Percentiles rank a stretch among this genome's conserved stretches.
Evolutionary conservation across 1,140 invertebrate genomes (phyloP).

Genomic region (Anastatus disparis): DNA sequence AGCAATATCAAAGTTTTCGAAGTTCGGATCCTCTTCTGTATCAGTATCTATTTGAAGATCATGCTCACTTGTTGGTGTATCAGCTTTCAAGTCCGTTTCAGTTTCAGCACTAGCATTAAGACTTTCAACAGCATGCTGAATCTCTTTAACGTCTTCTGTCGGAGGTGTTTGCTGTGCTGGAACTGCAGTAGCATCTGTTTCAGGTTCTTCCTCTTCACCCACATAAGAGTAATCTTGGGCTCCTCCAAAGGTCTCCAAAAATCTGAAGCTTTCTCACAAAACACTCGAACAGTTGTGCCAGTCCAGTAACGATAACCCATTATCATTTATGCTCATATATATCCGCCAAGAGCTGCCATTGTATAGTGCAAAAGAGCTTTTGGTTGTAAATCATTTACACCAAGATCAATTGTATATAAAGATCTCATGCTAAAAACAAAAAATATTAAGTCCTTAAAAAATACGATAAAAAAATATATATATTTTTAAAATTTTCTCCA

Average conservation of each 20-base stretch:
- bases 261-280: conserved; percentile 90
- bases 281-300: conserved; percentile 86
- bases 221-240: conserved; percentile 69
- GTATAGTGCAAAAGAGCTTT: conserved; percentile 93
- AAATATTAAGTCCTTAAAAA: conserved; percentile 22
- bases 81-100: conserved; percentile 82
- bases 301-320: conserved; percentile 90
- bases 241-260: conserved; percentile 85
- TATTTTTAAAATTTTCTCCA: conserved; percentile 2
- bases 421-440: conserved; percentile 80
- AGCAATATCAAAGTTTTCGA: conserved; percentile 66
- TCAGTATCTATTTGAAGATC: conserved; percentile 89
- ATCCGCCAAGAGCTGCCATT: conserved; percentile 88
- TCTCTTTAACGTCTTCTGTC: conserved; percentile 79
- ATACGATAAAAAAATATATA: conserved; percentile 14
- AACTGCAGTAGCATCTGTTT: background rate
- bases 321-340: conserved; percentile 94
- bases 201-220: conserved; percentile 60
- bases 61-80: conserved; percentile 85
- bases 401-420: conserved; percentile 87
- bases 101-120: conserved; percentile 70
- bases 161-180: conserved; percentile 52
- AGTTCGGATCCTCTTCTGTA: conserved; percentile 77
- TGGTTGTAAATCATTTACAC: conserved; percentile 86
- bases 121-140: conserved; percentile 81